A percentile compares a stretch with the other conserved stretches of the same genome.
These are phyloP conservation scores for Drosophila imparisetae DNA, from an alignment of 2,888 invertebrate species.

Conservation along the genomic window DNA sequence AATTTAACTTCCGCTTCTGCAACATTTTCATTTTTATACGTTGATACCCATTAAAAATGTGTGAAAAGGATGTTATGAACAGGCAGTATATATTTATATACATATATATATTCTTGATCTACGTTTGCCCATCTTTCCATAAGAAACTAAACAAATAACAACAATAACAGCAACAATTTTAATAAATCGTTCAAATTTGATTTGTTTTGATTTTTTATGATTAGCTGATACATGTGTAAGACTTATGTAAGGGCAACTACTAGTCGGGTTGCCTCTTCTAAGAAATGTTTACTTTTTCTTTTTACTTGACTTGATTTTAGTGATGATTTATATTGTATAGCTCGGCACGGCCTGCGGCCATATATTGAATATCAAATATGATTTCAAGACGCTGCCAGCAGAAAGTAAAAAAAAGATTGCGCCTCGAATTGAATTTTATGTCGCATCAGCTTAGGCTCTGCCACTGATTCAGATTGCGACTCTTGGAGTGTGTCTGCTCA, in stretches of 20 bases:
- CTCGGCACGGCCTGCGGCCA: constrained; percentile 39
- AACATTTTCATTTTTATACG: constrained; percentile 1
- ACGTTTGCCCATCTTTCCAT: neutral
- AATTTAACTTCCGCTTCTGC: constrained; percentile 62
- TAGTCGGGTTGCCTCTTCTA: neutral
- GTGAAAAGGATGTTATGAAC: neutral
- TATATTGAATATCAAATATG: constrained; percentile 68
- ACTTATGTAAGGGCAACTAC: neutral
- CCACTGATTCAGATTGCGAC: constrained; percentile 5
- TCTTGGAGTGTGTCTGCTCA: constrained; percentile 8
- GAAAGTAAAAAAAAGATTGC: constrained; percentile 40
- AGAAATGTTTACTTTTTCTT: neutral
- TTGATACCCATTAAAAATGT: neutral
- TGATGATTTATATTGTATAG: constrained; percentile 62
- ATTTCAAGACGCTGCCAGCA: constrained; percentile 49
- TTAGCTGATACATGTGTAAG: neutral
- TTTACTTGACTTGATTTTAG: constrained; percentile 49
- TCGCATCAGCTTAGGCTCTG: constrained; percentile 50
- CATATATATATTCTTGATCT: neutral
- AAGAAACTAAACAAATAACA: neutral
- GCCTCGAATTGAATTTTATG: constrained; percentile 72
- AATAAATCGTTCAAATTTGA: neutral
- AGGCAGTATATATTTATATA: neutral
- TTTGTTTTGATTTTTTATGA: neutral
- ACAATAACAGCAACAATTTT: neutral